Conservation (phyloP, 64 coral and sea anemone genomes). For the Dendrophyllia cribrosa region DNA sequence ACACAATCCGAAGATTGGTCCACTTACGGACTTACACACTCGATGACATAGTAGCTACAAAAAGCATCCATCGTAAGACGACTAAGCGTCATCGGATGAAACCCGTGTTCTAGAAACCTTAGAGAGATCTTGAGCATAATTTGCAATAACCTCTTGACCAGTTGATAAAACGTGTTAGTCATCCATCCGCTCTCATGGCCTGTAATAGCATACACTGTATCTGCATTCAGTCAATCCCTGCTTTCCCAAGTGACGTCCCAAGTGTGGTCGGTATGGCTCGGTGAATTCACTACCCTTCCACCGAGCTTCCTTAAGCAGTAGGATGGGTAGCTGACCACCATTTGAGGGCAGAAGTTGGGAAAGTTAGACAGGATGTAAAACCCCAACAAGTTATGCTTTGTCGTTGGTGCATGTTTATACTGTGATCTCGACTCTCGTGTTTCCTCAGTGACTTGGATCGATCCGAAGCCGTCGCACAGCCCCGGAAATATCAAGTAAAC, state of each 20-base stretch:
- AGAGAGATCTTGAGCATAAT: too few relatives aligned
- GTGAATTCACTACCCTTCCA: neutral
- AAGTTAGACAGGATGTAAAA: conserved; percentile 65
- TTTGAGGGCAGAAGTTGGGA: conserved; percentile 72
- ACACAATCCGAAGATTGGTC: too few relatives aligned
- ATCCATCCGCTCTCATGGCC: conserved; percentile 25
- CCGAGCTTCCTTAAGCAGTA: conserved; percentile 13
- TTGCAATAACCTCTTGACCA: conserved; percentile 52
- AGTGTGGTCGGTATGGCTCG: conserved; percentile 27
- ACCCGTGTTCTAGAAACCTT: conserved; percentile 3
- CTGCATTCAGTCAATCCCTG: conserved; percentile 58
- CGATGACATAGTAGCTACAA: too few relatives aligned
- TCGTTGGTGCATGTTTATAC: conserved; percentile 18
- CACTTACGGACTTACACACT: too few relatives aligned
- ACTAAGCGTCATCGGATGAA: too few relatives aligned
- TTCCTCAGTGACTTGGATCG: conserved; percentile 2
- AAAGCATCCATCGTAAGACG: too few relatives aligned
- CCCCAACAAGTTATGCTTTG: conserved; percentile 56
- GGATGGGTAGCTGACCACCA: conserved; percentile 70
- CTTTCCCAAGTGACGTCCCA: conserved; percentile 21
- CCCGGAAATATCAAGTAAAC: conserved; percentile 73
- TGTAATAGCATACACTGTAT: conserved; percentile 89
- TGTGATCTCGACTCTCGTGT: conserved; percentile 35
- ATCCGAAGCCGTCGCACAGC: conserved; percentile 64
- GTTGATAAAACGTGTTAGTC: conserved; percentile 84